phyloP scores from a whole-genome alignment of 2,888 invertebrate genomes.

The Melinopterus prodromus region DNA sequence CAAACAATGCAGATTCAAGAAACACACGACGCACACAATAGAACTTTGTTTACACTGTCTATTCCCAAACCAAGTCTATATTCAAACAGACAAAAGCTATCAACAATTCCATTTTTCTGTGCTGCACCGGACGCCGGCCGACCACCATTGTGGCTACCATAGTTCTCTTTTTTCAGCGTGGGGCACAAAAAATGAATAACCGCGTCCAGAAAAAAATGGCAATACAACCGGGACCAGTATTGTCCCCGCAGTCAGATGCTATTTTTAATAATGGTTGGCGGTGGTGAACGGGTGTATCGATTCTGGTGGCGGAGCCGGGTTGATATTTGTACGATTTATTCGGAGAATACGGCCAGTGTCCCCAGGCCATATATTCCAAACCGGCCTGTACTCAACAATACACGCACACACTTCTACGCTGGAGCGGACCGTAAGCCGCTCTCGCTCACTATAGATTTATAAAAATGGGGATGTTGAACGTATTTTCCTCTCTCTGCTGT shows the following conservation, averaged over 20 bases:
- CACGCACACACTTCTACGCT: constrained; percentile 45
- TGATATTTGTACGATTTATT: constrained; percentile 57
- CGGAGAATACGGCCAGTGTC: constrained; percentile 57
- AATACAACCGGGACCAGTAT: not conserved
- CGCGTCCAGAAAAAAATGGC: not conserved
- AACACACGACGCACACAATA: not conserved
- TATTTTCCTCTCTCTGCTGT: constrained; percentile 11
- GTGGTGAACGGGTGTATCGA: constrained; percentile 54
- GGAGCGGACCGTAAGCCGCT: constrained; percentile 34
- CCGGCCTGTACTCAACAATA: constrained; percentile 46
- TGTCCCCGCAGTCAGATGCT: constrained; percentile 40
- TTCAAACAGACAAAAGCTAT: not conserved
- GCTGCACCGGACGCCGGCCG: not conserved
- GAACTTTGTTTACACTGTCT: not conserved
- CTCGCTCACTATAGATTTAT: constrained; percentile 35
- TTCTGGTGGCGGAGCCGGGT: constrained; percentile 49
- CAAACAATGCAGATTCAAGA: not conserved
- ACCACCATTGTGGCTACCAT: not conserved
- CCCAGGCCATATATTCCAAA: constrained; percentile 57
- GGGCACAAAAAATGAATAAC: constrained; percentile 4
- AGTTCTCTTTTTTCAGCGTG: not conserved
- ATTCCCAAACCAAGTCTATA: not conserved
- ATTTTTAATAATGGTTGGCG: constrained; percentile 57
- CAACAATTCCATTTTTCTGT: not conserved
- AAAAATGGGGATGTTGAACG: constrained; percentile 34